phyloP scores from a whole-genome alignment of 2,888 invertebrate genomes.

The Campopleginae sp. region DNA sequence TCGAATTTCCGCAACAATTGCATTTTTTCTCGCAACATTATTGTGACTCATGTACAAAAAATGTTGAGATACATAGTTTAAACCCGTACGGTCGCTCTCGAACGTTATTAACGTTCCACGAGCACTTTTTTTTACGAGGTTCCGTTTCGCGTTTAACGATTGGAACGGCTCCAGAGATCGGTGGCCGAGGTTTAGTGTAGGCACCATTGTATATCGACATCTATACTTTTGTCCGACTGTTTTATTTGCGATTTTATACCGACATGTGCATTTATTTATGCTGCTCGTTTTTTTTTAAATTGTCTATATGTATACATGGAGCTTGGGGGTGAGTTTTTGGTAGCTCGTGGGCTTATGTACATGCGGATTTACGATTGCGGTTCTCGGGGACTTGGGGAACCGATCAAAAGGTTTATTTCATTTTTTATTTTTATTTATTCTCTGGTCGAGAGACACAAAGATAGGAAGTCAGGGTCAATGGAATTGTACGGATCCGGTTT shows the following conservation, averaged over 20 bases:
- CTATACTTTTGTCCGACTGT: background rate
- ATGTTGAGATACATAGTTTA: slow-evolving; percentile 2
- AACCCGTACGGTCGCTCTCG: slow-evolving; percentile 4
- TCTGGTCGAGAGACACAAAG: background rate
- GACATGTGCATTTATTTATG: background rate
- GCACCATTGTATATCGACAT: slow-evolving; percentile 18
- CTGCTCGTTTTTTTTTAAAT: background rate
- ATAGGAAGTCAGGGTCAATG: slow-evolving; percentile 5
- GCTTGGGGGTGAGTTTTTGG: slow-evolving; percentile 26
- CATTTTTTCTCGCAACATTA: slow-evolving; percentile 2
- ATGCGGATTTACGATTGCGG: slow-evolving; percentile 61
- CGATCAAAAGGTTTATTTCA: slow-evolving; percentile 20
- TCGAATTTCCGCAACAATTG: background rate
- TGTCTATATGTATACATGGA: background rate
- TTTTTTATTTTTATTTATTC: slow-evolving; percentile 14
- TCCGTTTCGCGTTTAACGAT: slow-evolving; percentile 75
- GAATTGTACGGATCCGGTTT: slow-evolving; percentile 54
- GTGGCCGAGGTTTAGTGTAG: slow-evolving; percentile 53
- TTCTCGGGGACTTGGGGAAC: slow-evolving; percentile 23
- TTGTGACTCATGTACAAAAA: slow-evolving; percentile 19
- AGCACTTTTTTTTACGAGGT: slow-evolving; percentile 71
- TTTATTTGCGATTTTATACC: slow-evolving; percentile 24
- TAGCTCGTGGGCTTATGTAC: slow-evolving; percentile 25
- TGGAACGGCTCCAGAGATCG: slow-evolving; percentile 72
- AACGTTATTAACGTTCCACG: slow-evolving; percentile 62